Conservation (phyloP, 2,797 vertebrate genomes). For the Tokudaia tokunoshimensis region DNA sequence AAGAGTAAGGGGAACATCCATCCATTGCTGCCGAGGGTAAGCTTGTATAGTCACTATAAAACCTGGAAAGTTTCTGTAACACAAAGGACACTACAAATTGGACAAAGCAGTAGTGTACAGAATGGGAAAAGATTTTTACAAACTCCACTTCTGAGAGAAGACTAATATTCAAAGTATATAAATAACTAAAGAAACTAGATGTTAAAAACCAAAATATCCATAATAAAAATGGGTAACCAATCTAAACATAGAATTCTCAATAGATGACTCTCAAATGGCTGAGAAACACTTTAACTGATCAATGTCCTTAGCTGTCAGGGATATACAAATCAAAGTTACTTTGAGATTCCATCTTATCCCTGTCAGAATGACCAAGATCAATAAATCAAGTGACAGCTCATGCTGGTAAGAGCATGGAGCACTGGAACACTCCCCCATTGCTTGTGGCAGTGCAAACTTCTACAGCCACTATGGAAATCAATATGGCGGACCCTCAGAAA, state of each 20-base stretch:
- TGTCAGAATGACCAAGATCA: not conserved
- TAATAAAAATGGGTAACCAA: not conserved
- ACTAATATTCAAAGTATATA: not conserved
- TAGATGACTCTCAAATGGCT: not conserved
- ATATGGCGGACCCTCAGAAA: not conserved
- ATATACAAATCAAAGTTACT: not conserved
- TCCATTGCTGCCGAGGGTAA: not conserved
- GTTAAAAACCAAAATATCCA: not conserved
- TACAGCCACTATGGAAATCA: not conserved
- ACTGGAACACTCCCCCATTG: not conserved
- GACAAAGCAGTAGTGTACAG: not conserved
- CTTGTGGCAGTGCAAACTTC: not conserved
- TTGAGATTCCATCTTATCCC: not conserved
- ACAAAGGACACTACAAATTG: too few species aligned
- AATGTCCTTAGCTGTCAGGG: not conserved
- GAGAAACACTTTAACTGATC: not conserved
- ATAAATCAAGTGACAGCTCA: not conserved
- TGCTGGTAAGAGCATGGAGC: not conserved
- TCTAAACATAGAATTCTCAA: not conserved
- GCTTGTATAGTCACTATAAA: not conserved
- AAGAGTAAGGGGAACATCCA: too few species aligned
- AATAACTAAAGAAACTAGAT: not conserved
- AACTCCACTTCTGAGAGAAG: not conserved
- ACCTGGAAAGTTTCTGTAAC: not conserved
- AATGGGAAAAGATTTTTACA: not conserved